phyloP scores from a whole-genome alignment of 2,797 vertebrate species.

The Semaprochilodus insignis region DNA sequence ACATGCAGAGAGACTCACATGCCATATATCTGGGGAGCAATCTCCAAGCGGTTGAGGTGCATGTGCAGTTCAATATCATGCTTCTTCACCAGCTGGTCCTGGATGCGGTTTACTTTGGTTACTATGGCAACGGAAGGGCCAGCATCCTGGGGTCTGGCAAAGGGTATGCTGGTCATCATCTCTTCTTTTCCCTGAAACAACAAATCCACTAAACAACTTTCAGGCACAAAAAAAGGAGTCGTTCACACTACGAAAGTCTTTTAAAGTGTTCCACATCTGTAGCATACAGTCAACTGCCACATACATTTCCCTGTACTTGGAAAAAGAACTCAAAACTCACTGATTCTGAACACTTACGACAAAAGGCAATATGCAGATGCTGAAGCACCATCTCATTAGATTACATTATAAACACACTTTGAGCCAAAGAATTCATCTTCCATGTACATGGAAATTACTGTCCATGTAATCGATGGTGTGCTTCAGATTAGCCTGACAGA shows the following conservation, averaged over 20 bases:
- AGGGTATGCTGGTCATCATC: constrained; percentile 92
- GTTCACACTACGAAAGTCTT: neutral
- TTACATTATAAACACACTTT: no score
- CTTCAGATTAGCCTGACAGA: neutral
- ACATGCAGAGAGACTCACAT: constrained; percentile 78
- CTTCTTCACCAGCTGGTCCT: constrained; percentile 96
- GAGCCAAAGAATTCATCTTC: no score
- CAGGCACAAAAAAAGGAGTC: neutral
- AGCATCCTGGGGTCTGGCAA: constrained; percentile 93
- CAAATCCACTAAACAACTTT: neutral
- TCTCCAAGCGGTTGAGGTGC: constrained; percentile 97
- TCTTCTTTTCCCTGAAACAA: constrained; percentile 89
- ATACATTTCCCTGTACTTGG: neutral
- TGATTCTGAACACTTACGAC: neutral
- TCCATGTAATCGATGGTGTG: neutral
- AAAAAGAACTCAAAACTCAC: neutral
- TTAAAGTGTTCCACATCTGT: neutral
- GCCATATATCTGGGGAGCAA: constrained; percentile 98
- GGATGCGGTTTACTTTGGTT: constrained; percentile 98
- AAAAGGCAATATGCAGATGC: no score
- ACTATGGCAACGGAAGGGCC: constrained; percentile 97
- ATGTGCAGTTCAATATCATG: constrained; percentile 97
- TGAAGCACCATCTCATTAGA: no score
- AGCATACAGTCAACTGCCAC: neutral
- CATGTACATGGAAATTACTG: neutral